These are phyloP conservation scores for Psilopogon haemacephalus DNA, from an alignment of 2,113 vertebrate species.

Conservation along the genomic window DNA sequence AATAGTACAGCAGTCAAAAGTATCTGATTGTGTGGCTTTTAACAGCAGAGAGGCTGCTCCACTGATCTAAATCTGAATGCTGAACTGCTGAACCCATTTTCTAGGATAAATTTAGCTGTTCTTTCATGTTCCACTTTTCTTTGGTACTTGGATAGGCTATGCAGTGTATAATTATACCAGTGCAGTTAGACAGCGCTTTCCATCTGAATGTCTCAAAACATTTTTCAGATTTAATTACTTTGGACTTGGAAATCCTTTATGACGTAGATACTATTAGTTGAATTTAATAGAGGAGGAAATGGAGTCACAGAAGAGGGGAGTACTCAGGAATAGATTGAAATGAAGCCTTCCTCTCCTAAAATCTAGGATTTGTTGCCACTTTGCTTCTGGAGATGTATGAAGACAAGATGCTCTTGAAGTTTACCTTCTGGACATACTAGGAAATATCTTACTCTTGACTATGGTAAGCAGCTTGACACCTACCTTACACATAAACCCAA, in stretches of 20 bases:
- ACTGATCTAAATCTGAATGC: conserved; percentile 59
- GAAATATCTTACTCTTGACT: background rate
- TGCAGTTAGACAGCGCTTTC: conserved; percentile 13
- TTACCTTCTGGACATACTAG: background rate
- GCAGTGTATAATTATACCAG: conserved; percentile 40
- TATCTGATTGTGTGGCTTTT: background rate
- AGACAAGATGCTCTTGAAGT: background rate
- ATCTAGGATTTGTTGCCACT: background rate
- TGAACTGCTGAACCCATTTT: conserved; percentile 61
- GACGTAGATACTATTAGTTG: background rate
- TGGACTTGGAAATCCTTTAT: conserved; percentile 45
- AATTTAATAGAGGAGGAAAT: background rate
- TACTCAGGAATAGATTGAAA: background rate
- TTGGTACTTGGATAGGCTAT: conserved; percentile 41
- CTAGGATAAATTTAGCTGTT: conserved; percentile 59
- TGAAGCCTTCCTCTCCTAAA: background rate
- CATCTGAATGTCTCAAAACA: conserved; percentile 13
- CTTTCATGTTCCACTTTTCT: conserved; percentile 44
- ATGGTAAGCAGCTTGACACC: background rate
- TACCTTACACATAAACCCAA: fast-evolving
- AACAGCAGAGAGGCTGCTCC: conserved; percentile 47
- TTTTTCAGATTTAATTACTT: conserved; percentile 51
- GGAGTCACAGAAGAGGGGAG: background rate
- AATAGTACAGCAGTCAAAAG: conserved; percentile 22
- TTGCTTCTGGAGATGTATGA: background rate